Conservation (phyloP, 2,888 invertebrate species). For the Schizaphis graminum region DNA sequence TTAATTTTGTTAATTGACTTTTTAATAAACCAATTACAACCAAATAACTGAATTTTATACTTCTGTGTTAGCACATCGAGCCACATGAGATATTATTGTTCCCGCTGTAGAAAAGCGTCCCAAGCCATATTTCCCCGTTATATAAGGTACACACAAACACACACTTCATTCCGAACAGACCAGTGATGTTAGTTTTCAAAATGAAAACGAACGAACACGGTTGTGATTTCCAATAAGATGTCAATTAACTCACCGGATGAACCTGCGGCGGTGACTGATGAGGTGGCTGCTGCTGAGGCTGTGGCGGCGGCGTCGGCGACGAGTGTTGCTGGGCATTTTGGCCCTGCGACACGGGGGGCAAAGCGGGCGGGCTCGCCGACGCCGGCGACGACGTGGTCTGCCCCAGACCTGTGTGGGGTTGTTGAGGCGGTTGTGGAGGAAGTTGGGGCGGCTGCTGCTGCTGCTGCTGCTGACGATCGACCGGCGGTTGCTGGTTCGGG, state of each 20-base stretch:
- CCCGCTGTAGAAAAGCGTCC: not conserved
- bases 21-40: not conserved
- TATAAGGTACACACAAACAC: not conserved
- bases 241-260: constrained; percentile 54
- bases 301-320: constrained; percentile 60
- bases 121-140: constrained; percentile 29
- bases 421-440: constrained; percentile 72
- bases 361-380: constrained; percentile 66
- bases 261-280: constrained; percentile 60
- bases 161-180: not conserved
- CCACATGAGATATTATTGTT: not conserved
- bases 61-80: not conserved
- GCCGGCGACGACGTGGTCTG: constrained; percentile 65
- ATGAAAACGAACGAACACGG: not conserved
- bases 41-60: not conserved
- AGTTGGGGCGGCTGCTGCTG: constrained; percentile 72
- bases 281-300: constrained; percentile 59
- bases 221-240: not conserved
- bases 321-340: constrained; percentile 63
- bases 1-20: constrained; percentile 2
- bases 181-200: not conserved
- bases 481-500: constrained; percentile 68
- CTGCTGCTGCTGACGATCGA: constrained; percentile 71
- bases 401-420: constrained; percentile 70
- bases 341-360: constrained; percentile 56